Percentiles rank a stretch among this genome's conserved stretches.
Evolutionary conservation across 2,797 vertebrate species (phyloP).

Genomic region (Pelobates cultripes): DNA sequence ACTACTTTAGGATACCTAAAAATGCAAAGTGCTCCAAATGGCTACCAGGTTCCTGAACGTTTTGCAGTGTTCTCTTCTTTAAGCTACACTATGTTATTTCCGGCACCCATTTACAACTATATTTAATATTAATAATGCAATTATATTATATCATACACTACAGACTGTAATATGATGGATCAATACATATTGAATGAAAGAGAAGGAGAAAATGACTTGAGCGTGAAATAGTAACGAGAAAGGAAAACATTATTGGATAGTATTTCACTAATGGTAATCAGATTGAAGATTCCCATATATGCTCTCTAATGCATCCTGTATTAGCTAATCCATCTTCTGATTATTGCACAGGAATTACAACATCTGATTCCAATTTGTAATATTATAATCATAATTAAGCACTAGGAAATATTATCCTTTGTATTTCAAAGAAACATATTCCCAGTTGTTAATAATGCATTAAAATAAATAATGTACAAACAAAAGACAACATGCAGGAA

Average conservation of each 20-base stretch:
- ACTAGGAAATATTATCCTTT: slow-evolving; percentile 34
- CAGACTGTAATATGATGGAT: slow-evolving; percentile 13
- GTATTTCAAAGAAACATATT: slow-evolving; percentile 11
- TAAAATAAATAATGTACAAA: neutral
- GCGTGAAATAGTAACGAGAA: slow-evolving; percentile 22
- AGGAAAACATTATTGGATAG: slow-evolving; percentile 33
- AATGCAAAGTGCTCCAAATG: too few relatives aligned
- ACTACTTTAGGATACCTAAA: too few relatives aligned
- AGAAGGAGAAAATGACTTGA: slow-evolving; percentile 38
- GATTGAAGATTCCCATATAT: slow-evolving; percentile 15
- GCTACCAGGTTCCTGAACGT: too few relatives aligned
- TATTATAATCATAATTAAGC: slow-evolving; percentile 36
- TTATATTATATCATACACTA: slow-evolving; percentile 44
- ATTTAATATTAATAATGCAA: slow-evolving; percentile 51
- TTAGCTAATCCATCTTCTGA: slow-evolving; percentile 11
- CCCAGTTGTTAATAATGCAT: slow-evolving; percentile 12
- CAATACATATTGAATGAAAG: slow-evolving; percentile 4
- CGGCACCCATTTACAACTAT: slow-evolving; percentile 15
- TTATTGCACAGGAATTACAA: neutral
- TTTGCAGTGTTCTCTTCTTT: slow-evolving; percentile 5
- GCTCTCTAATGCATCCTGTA: slow-evolving; percentile 4
- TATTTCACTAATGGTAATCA: slow-evolving; percentile 30
- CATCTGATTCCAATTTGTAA: slow-evolving; percentile 14
- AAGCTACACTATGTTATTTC: slow-evolving; percentile 10
- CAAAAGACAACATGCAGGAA: too few relatives aligned